Conservation (phyloP, 2,888 invertebrate genomes). For the Megalurothrips usitatus region DNA sequence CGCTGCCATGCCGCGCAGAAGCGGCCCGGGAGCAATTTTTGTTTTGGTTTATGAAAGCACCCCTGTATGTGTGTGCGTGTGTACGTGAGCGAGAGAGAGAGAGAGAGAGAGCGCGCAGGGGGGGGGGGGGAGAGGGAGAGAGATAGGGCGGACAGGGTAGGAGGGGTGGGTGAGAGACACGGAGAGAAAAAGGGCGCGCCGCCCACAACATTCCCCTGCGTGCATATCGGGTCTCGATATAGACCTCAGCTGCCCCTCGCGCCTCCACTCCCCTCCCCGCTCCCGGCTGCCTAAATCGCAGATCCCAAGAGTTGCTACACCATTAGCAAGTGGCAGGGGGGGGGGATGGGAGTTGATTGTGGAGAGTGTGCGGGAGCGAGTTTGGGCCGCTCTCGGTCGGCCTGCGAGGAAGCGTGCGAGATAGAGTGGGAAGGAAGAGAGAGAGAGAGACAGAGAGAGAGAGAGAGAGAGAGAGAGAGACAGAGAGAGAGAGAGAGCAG, state of each 20-base stretch:
- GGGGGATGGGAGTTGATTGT: not conserved
- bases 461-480: too few species aligned
- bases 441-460: too few species aligned
- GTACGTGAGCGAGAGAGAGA: too few species aligned
- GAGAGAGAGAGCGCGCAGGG: too few species aligned
- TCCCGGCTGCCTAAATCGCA: not conserved
- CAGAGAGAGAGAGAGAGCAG: not conserved
- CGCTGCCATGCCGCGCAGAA: not conserved
- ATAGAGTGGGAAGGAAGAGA: not conserved
- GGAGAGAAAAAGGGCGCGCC: too few species aligned
- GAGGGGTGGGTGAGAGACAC: too few species aligned
- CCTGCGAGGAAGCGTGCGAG: not conserved
- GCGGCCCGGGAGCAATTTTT: not conserved
- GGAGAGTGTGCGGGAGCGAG: not conserved
- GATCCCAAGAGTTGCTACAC: not conserved
- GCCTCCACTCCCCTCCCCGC: not conserved
- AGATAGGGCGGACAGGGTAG: too few species aligned
- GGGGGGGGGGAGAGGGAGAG: too few species aligned
- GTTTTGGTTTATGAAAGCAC: not conserved
- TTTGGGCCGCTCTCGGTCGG: not conserved
- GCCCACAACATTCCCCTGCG: too few species aligned
- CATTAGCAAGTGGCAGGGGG: conserved; percentile 9
- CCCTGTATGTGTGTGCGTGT: too few species aligned
- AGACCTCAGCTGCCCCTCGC: not conserved
- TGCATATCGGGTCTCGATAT: too few species aligned